These are phyloP conservation scores for Polyommatus icarus DNA, from an alignment of 2,888 invertebrate genomes.

Conservation along the genomic window DNA sequence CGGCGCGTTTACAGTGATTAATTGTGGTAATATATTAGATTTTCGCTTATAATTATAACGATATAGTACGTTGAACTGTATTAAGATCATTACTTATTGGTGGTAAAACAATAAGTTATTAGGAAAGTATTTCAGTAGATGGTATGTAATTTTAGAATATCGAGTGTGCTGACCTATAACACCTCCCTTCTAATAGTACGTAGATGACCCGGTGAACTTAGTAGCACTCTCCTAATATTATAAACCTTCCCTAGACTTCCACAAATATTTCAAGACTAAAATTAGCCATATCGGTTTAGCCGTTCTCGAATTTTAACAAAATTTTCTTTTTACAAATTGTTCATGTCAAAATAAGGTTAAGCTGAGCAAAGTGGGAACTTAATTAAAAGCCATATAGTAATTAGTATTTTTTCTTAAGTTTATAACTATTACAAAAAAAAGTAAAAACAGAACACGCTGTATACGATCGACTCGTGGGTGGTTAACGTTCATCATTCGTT, in stretches of 20 bases:
- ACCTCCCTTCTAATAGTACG: no score
- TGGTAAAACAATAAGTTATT: background rate
- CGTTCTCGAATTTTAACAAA: no score
- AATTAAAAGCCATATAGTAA: background rate
- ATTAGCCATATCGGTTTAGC: no score
- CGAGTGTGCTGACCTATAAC: no score
- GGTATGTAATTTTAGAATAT: background rate
- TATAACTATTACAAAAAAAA: background rate
- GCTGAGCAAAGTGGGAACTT: no score
- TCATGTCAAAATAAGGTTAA: no score
- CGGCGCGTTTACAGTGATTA: conserved; percentile 45
- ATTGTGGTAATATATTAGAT: conserved; percentile 38
- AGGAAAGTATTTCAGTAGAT: background rate
- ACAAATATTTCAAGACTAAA: no score
- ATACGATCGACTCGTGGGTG: conserved; percentile 44
- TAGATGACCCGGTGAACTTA: no score
- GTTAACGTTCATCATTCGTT: conserved; percentile 47
- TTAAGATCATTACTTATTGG: background rate
- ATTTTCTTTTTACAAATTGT: no score
- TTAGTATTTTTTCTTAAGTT: background rate
- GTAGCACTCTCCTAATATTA: no score
- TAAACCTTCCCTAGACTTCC: no score
- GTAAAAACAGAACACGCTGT: background rate
- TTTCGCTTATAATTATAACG: conserved; percentile 23
- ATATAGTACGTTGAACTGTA: conserved; percentile 9